Conservation (phyloP, 2,797 vertebrate species). For the Psittacula derbiana region DNA sequence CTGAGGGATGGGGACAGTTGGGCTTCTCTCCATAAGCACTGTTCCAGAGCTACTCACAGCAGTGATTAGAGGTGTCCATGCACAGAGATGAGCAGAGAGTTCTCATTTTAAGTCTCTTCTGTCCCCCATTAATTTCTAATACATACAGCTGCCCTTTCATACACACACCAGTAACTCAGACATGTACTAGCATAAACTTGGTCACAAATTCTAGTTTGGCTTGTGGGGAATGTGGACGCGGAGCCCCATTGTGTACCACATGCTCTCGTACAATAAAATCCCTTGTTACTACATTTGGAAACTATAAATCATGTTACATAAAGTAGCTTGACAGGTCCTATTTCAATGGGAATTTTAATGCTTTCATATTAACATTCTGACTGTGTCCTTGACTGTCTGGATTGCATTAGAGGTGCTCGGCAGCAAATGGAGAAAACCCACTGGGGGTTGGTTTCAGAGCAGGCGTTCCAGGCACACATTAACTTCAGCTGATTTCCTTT, state of each 20-base stretch:
- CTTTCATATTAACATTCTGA: constrained; percentile 61
- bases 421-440: constrained; percentile 50
- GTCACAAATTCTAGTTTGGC: neutral
- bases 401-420: constrained; percentile 59
- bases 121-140: neutral
- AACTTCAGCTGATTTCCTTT: neutral
- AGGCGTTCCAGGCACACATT: neutral
- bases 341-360: constrained; percentile 67
- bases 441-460: constrained; percentile 1
- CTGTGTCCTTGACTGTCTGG: constrained; percentile 56
- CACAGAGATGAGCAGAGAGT: neutral
- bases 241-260: constrained; percentile 34
- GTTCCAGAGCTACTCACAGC: neutral
- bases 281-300: constrained; percentile 65
- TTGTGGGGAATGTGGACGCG: neutral
- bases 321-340: constrained; percentile 58
- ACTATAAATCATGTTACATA: constrained; percentile 65
- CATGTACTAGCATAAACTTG: neutral
- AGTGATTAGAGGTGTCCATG: neutral
- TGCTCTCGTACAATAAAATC: constrained; percentile 57
- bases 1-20: neutral
- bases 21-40: neutral
- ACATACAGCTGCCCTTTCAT: neutral
- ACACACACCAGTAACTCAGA: neutral
- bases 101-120: neutral